Evolutionary conservation across 2,797 vertebrate species (phyloP).

Genomic region (Hemibagrus guttatus): DNA sequence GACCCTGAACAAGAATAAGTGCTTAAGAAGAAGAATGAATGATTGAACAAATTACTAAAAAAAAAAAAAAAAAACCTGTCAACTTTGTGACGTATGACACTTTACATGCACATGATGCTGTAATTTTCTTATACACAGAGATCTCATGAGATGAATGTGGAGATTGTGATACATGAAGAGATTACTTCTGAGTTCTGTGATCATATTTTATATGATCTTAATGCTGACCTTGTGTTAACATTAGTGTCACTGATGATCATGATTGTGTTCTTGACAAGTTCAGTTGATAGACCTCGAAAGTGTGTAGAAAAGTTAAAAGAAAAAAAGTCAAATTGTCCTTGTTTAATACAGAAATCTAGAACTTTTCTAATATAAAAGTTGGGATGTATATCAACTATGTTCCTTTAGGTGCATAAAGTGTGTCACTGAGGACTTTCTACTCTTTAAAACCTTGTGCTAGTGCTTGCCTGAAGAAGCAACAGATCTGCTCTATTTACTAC

Average conservation of each 20-base stretch:
- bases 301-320: too few relatives aligned
- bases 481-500: slow-evolving; percentile 9
- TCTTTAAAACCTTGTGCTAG: not conserved
- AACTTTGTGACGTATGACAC: not conserved
- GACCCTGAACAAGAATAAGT: not conserved
- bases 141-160: not conserved
- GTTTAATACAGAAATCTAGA: not conserved
- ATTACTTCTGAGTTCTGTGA: not conserved
- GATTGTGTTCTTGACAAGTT: not conserved
- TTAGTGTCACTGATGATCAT: not conserved
- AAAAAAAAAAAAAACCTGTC: too few relatives aligned
- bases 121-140: not conserved
- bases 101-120: not conserved
- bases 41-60: too few relatives aligned
- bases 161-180: not conserved
- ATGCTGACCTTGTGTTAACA: not conserved
- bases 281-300: not conserved
- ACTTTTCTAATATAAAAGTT: not conserved
- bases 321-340: not conserved
- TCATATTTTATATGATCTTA: not conserved
- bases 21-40: not conserved
- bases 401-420: not conserved
- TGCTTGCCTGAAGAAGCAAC: not conserved
- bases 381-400: not conserved
- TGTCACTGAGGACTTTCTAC: not conserved